Conservation (phyloP, 1,140 invertebrate genomes). For the Papilio polyxenes region DNA sequence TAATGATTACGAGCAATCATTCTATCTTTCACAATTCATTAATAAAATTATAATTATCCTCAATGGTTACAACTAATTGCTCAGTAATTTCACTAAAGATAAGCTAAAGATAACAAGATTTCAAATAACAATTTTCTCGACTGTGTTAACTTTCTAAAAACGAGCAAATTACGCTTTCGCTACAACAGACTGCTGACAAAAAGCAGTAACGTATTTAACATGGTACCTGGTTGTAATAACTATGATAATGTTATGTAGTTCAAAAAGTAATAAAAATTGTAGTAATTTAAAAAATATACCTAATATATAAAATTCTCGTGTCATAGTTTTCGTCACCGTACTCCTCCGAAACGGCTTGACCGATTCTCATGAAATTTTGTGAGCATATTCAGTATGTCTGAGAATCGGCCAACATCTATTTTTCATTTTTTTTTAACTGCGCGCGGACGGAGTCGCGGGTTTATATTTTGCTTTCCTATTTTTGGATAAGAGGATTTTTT, state of each 20-base stretch:
- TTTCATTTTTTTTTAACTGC: too few relatives aligned
- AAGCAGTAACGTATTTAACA: constrained; percentile 35
- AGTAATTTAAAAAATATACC: too few relatives aligned
- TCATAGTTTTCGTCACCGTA: too few relatives aligned
- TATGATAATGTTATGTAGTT: neutral
- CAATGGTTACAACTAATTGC: constrained; percentile 3
- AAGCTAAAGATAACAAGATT: constrained; percentile 13
- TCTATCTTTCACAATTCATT: neutral
- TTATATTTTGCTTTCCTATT: too few relatives aligned
- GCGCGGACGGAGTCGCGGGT: too few relatives aligned
- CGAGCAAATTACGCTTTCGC: constrained; percentile 53
- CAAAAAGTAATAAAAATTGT: neutral
- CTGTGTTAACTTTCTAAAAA: constrained; percentile 50
- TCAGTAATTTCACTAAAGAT: constrained; percentile 22
- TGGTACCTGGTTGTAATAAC: neutral
- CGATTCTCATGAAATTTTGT: too few relatives aligned
- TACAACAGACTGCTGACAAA: constrained; percentile 47
- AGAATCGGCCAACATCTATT: too few relatives aligned
- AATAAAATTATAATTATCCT: constrained; percentile 4
- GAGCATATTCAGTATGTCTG: too few relatives aligned
- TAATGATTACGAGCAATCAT: neutral
- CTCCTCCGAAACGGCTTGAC: too few relatives aligned
- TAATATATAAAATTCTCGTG: too few relatives aligned
- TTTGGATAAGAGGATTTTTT: too few relatives aligned
- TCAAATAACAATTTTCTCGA: constrained; percentile 24